phyloP scores from a whole-genome alignment of 1,140 invertebrate species.

The Drosophila kurseongensis region DNA sequence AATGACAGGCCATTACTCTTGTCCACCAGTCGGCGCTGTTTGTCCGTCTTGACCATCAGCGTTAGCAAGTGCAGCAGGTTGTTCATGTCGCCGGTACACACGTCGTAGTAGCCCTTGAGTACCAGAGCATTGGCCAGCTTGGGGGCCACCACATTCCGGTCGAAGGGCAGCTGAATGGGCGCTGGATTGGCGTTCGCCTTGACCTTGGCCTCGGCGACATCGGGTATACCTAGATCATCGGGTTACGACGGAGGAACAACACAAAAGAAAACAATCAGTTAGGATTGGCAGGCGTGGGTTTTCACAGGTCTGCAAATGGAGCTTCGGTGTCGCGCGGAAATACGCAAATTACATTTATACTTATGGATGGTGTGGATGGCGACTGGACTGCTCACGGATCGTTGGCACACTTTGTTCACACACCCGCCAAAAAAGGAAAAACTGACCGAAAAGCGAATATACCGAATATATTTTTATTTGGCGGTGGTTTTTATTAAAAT shows the following conservation, averaged over 20 bases:
- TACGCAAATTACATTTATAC: slow-evolving; percentile 41
- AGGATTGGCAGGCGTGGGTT: slow-evolving; percentile 6
- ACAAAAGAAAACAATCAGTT: slow-evolving; percentile 22
- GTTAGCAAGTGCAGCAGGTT: slow-evolving; percentile 91
- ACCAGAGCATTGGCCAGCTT: slow-evolving; percentile 91
- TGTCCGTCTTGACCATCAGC: slow-evolving; percentile 85
- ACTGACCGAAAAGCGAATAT: slow-evolving; percentile 5
- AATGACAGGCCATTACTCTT: slow-evolving; percentile 32
- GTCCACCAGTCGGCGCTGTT: slow-evolving; percentile 22
- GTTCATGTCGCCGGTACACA: slow-evolving; percentile 90
- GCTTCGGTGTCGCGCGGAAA: background rate
- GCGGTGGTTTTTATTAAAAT: background rate
- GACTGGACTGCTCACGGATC: slow-evolving; percentile 26
- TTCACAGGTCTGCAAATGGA: background rate
- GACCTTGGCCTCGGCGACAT: slow-evolving; percentile 6
- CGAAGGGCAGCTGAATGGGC: slow-evolving; percentile 58
- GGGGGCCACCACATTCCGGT: slow-evolving; percentile 87
- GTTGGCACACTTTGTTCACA: slow-evolving; percentile 38
- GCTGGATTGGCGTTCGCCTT: slow-evolving; percentile 14
- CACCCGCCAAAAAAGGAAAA: slow-evolving; percentile 25
- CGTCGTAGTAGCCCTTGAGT: slow-evolving; percentile 91
- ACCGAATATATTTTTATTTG: background rate
- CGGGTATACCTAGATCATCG: slow-evolving; percentile 12
- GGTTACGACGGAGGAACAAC: slow-evolving; percentile 2
- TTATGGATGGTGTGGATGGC: slow-evolving; percentile 31